These are phyloP conservation scores for Sinocyclocheilus anophthalmus DNA, from an alignment of 2,113 vertebrate genomes.

Conservation along the genomic window DNA sequence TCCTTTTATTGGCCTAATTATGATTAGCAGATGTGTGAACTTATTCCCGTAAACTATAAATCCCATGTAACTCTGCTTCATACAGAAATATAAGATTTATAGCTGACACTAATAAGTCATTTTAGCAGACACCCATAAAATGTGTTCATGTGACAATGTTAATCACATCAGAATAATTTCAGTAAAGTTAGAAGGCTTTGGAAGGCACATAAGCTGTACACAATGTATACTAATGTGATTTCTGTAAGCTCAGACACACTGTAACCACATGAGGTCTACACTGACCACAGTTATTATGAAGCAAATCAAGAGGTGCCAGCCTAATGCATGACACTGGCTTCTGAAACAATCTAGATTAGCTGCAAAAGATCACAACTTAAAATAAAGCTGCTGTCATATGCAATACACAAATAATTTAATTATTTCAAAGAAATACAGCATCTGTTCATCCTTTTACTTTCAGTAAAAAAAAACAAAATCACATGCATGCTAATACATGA, in stretches of 20 bases:
- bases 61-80: no score
- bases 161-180: no score
- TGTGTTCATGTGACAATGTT: no score
- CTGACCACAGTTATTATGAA: background rate
- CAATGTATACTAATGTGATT: background rate
- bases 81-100: no score
- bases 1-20: no score
- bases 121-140: no score
- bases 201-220: background rate
- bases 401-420: background rate
- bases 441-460: background rate
- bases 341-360: background rate
- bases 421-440: background rate
- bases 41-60: no score
- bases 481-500: background rate
- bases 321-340: background rate
- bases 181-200: no score
- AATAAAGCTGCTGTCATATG: background rate
- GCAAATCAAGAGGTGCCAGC: background rate
- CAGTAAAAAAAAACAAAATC: background rate
- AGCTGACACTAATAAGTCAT: no score
- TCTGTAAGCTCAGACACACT: background rate
- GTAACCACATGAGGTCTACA: background rate
- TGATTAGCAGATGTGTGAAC: no score
- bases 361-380: background rate